Conservation (phyloP, 2,797 vertebrate species). For the Myotis vivesi region DNA sequence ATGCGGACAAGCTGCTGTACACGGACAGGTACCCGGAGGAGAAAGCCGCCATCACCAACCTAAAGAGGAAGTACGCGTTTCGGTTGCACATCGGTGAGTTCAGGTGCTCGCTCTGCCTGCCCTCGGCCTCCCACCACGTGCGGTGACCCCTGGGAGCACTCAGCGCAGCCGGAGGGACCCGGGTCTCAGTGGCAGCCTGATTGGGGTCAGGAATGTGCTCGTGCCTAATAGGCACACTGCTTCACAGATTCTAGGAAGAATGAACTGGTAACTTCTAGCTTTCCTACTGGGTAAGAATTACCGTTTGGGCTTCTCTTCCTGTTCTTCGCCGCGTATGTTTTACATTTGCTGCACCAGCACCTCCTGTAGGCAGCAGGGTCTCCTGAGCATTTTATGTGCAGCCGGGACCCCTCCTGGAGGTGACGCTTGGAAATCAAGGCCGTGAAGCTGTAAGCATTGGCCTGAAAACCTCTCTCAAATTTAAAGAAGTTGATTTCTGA, state of each 20-base stretch:
- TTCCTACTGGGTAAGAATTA: neutral
- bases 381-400: neutral
- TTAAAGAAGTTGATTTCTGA: neutral
- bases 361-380: rapidly evolving
- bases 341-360: neutral
- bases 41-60: conserved; percentile 52
- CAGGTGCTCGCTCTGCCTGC: rapidly evolving
- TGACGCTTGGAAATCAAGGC: neutral
- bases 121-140: neutral
- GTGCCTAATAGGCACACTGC: rapidly evolving
- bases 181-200: neutral
- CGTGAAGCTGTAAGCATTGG: neutral
- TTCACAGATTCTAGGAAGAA: neutral
- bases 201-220: neutral
- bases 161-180: rapidly evolving
- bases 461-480: neutral
- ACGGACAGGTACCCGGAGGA: conserved; percentile 81
- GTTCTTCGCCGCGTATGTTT: neutral
- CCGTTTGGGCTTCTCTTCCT: neutral
- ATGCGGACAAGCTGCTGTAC: conserved; percentile 83
- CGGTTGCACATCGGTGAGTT: conserved; percentile 81
- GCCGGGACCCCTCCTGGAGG: neutral
- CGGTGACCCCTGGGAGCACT: rapidly evolving
- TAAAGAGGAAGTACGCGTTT: conserved; percentile 78
- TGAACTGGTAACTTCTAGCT: neutral